Base-by-base conservation (phyloP, 30 jellyfish, hydroid and myxozoan species). In the Chrysaora quinquecirrha region DNA sequence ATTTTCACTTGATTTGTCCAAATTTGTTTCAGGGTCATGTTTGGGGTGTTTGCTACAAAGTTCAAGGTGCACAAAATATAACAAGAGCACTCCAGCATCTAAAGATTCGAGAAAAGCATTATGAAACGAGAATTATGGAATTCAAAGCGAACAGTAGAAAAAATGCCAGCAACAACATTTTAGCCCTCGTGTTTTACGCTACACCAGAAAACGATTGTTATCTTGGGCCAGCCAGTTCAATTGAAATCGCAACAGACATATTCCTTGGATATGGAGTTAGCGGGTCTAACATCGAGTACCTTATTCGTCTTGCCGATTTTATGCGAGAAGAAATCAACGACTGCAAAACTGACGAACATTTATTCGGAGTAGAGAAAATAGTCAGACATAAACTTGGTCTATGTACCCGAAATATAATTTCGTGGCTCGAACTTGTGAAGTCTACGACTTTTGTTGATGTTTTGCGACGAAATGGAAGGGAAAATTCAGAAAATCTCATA, bases 201-300 rank as follows among this genome's bases (percentile, higher is more conserved):
- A 76, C 82, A 18, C 95, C 94, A 1, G 74, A 60, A 34, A 93
- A 85, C 65, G 71, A 34, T 34, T 60, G 56, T 33, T 93, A 76
- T 66, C 87, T 71, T 31, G 96, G 97, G 22, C 68, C 75, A 21
- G 87, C 87, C 18, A 68, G 88, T 18, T 30, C 35, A 33, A 83
- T 34, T 0, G 90, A 75, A 31, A 78, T 86, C 0, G 84, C 90
- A 20, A 43, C 79, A 24, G 93, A 87, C 52, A 93, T 93, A 0
- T 78, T 80, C 18, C 75, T 75, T 6, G 73, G 96, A 22, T 78
- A 16, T 23, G 98, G 98, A 14, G 75, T 38, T 3, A 47, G 83
- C 16, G 98, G 98, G 24, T 85, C 88, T 25, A 93, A 87, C 88
- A 82, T 93, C 28, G 98, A 93, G 78, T 93, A 93, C 61, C 61